Evolutionary conservation across 2,888 invertebrate species (phyloP), one percentile per base, ranked within the genome.

Genomic region (Cheilosia scutellata): DNA sequence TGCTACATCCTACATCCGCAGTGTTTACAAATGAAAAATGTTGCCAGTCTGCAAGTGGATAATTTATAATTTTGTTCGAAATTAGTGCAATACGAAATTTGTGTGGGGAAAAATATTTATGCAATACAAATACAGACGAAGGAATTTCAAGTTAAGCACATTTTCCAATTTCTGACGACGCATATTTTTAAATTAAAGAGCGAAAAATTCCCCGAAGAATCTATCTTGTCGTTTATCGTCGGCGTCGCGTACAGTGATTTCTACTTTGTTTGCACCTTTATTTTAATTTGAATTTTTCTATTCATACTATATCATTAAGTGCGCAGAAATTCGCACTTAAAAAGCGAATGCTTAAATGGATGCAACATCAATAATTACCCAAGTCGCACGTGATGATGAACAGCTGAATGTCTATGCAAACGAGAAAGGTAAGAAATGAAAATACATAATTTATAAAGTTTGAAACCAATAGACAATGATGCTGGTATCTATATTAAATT

Each of bases 361-460:
- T 97, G 97, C 97, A 96, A 96, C 98, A 96, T 98, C 98, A 96
- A 98, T 98, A 95, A 98, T 98, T 94, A 97, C 98, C 94, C 97
- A 98, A 96, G 98, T 98, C 95, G 97, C 97, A 95, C 96, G 97
- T 95, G 98, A 98, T 96, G 98, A 98, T 95, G 98, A 98, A 94
- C 96, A 96, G 95, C 95, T 97, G 94, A 97, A 96, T 95, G 97
- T 96, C 94, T 96, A 96, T 95, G 95, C 96, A 94, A 95, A 96
- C 94, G 97, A 97, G 94, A 97, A 97, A 97, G 97, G 97, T 97
- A 95, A 95, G 89, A 20, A 20, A 20, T 88, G 42, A 7, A 27
- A 33, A 7, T 2, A 20, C 20, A 7, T 40, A 11, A 11, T 47
- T 25, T 49, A 16, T 25, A 20, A 20, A 51, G 1, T 27, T 13